Base-by-base conservation (phyloP, 2,113 vertebrate species). In the Vireo altiloquus region DNA sequence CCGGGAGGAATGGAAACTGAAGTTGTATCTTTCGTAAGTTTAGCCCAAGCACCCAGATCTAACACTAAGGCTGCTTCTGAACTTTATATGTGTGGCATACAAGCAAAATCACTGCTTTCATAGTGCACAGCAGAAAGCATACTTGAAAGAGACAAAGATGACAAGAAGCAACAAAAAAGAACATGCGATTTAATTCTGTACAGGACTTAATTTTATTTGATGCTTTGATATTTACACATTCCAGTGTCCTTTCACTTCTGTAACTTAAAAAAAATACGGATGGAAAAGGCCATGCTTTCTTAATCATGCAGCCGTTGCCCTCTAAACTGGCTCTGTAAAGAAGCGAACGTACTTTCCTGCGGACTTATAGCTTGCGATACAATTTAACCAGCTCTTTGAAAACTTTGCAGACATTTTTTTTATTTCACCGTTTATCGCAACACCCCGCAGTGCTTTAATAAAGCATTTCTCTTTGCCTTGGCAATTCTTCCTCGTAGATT, bases 91-190 rank as follows among this genome's bases (percentile, higher is more conserved):
- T 18, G 2, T 5, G 15, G 46, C 3, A 4, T 4, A 11, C 42
- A 31, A 79, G 54, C 13, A 56, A 37, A 57, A 68, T 10, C 59
- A 13, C 33, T 5, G 15, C 74, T 40, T 50, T 35, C 52, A 5
- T 37, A 37, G 50, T 0, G 4, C 33, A 8, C 10, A 13, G 31
- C 1, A 42, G 54, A 82, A 82, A 39, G 16, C 10, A 16, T 0
- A 46, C 5, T 27, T 42, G n/a, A 30, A 61, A 70, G 30, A 79
- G n/a, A 47, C 24, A 47, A 70, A 72, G 46, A 42, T 18, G 15
- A 49, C 44, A 57, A 77, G 25, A 61, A 80, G 14, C 40, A 53
- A 54, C n/a, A 40, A 28, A 35, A 33, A 49, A 65, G 16, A 82
- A 27, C 24, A 15, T 6, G 37, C 21, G 14, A 25, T 52, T 94